Evolutionary conservation across 2,113 vertebrate genomes (phyloP).

Genomic region (Pelmatolapia mariae): DNA sequence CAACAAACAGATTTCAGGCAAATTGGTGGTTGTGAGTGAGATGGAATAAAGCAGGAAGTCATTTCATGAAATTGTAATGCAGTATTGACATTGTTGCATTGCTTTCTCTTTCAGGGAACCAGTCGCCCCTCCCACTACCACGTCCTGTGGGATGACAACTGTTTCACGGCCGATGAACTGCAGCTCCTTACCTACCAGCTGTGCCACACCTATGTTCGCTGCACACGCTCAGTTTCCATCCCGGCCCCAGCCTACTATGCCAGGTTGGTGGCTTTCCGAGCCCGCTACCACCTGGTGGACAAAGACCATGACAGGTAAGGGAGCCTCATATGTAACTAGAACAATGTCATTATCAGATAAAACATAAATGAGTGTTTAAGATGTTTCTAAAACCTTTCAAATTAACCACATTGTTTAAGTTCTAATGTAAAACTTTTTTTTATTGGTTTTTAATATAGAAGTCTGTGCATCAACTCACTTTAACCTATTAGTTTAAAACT

Average conservation of each 20-base stretch:
- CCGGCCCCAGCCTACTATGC: conserved; percentile 97
- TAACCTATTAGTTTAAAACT: neutral
- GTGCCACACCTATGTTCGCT: conserved; percentile 96
- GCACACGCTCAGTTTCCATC: conserved; percentile 95
- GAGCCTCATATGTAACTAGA: neutral
- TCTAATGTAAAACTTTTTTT: neutral
- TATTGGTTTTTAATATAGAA: neutral
- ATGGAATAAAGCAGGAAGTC: neutral
- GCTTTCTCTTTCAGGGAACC: conserved; percentile 80
- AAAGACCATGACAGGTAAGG: conserved; percentile 97
- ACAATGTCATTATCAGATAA: neutral
- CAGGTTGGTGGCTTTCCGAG: conserved; percentile 91
- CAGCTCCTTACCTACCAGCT: conserved; percentile 98
- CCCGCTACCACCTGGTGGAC: conserved; percentile 97
- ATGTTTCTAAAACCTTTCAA: neutral
- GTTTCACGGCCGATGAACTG: conserved; percentile 94
- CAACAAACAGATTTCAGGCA: neutral
- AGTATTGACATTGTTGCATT: neutral
- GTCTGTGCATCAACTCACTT: neutral
- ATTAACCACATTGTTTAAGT: neutral
- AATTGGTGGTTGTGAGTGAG: neutral
- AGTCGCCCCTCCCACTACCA: conserved; percentile 99
- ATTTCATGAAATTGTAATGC: neutral
- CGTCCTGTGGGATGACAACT: conserved; percentile 98
- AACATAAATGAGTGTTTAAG: neutral